These are phyloP conservation scores for Phymatocera aterrima DNA, from an alignment of 2,888 invertebrate genomes.

Conservation along the genomic window DNA sequence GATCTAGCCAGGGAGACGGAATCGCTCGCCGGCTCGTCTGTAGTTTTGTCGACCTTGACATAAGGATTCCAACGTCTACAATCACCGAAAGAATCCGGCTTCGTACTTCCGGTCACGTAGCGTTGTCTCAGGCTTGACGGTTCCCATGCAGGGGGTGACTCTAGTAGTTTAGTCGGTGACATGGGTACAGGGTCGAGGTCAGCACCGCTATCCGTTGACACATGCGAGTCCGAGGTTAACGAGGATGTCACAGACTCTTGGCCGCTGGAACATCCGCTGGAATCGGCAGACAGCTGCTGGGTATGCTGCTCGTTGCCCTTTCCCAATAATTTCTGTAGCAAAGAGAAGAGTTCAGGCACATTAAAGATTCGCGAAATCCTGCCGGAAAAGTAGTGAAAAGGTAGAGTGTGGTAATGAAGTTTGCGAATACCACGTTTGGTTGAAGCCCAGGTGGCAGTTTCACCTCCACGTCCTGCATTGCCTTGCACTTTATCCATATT, in stretches of 20 bases:
- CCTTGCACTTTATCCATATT: constrained; percentile 79
- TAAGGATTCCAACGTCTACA: constrained; percentile 68
- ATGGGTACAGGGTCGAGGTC: constrained; percentile 67
- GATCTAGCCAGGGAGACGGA: constrained; percentile 68
- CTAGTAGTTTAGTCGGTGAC: constrained; percentile 65
- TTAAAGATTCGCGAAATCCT: not conserved
- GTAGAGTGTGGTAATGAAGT: constrained; percentile 4
- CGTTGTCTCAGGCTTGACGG: constrained; percentile 69
- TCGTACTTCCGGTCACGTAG: constrained; percentile 61
- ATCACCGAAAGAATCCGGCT: constrained; percentile 49
- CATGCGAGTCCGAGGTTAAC: constrained; percentile 76
- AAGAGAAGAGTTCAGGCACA: not conserved
- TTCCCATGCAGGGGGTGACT: constrained; percentile 67
- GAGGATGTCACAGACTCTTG: constrained; percentile 78
- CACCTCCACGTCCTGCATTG: constrained; percentile 83
- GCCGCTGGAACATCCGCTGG: constrained; percentile 78
- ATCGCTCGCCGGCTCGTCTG: constrained; percentile 63
- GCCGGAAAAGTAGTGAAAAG: not conserved
- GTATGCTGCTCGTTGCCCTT: constrained; percentile 71
- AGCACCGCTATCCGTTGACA: constrained; percentile 74
- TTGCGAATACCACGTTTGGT: constrained; percentile 68
- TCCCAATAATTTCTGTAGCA: constrained; percentile 68
- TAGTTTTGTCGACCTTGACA: constrained; percentile 65
- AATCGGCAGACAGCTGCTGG: constrained; percentile 75
- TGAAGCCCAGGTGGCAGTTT: constrained; percentile 82